phyloP scores from a whole-genome alignment of 2,888 invertebrate species.

The Erebia epiphron region DNA sequence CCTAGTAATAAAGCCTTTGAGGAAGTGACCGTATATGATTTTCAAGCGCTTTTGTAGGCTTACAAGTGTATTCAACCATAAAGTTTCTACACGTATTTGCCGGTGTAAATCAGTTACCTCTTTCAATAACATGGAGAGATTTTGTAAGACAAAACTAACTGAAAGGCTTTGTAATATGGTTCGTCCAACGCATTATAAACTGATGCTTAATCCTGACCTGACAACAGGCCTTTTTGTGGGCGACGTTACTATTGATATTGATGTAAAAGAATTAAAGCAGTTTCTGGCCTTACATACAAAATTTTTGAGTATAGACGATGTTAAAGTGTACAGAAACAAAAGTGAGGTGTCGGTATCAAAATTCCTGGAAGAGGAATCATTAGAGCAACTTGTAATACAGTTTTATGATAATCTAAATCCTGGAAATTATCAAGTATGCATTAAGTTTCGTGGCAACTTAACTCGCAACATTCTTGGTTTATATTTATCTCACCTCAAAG shows the following conservation, averaged over 20 bases:
- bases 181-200: slow-evolving; percentile 65
- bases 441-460: slow-evolving; percentile 86
- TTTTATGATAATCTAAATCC: slow-evolving; percentile 53
- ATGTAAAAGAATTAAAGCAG: slow-evolving; percentile 62
- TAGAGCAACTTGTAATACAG: slow-evolving; percentile 66
- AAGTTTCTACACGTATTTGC: slow-evolving; percentile 9
- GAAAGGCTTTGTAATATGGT: slow-evolving; percentile 62
- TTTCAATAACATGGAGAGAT: slow-evolving; percentile 44
- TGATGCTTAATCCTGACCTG: slow-evolving; percentile 61
- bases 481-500: slow-evolving; percentile 86
- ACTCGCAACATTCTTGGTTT: slow-evolving; percentile 87
- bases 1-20: not conserved
- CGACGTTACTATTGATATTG: slow-evolving; percentile 63
- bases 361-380: slow-evolving; percentile 55
- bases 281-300: slow-evolving; percentile 83
- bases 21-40: not conserved
- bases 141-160: slow-evolving; percentile 50
- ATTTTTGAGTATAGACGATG: slow-evolving; percentile 77
- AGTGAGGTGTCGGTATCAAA: slow-evolving; percentile 56
- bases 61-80: not conserved
- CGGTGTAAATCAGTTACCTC: slow-evolving; percentile 22
- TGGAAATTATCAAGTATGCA: slow-evolving; percentile 78
- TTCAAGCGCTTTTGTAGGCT: not conserved
- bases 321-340: slow-evolving; percentile 56
- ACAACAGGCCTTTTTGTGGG: slow-evolving; percentile 61